These are phyloP conservation scores for Horisme vitalbata DNA, from an alignment of 2,888 invertebrate species.

Conservation along the genomic window DNA sequence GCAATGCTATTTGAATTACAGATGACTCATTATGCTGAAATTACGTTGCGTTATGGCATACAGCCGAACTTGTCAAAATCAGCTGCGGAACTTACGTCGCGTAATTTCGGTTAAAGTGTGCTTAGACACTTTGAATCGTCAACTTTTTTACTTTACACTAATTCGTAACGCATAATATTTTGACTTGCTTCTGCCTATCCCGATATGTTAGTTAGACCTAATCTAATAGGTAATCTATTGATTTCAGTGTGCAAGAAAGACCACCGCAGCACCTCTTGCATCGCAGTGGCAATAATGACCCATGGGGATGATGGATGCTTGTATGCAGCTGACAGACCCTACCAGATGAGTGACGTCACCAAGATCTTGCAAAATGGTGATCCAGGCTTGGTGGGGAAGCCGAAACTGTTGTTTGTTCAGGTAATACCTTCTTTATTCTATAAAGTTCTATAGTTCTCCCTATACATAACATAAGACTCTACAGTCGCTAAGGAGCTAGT, in stretches of 20 bases:
- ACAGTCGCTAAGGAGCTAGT: no score
- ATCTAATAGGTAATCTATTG: not conserved
- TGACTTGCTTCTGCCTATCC: no score
- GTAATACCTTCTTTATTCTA: conserved; percentile 8
- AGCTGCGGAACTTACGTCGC: no score
- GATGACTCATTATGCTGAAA: no score
- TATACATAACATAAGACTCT: not conserved
- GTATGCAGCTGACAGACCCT: conserved; percentile 22
- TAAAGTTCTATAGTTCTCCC: not conserved
- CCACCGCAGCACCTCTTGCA: conserved; percentile 55
- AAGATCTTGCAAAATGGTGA: conserved; percentile 15
- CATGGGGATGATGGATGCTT: conserved; percentile 11
- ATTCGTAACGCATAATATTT: no score
- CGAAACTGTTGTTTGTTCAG: conserved; percentile 31
- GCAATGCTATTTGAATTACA: no score
- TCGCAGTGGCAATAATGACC: conserved; percentile 52
- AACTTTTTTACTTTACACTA: no score
- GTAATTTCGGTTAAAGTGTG: no score
- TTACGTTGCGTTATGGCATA: no score
- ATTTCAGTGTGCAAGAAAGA: conserved; percentile 51
- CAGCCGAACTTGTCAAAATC: no score
- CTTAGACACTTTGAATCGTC: no score
- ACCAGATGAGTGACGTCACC: conserved; percentile 18
- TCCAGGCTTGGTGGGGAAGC: conserved; percentile 28
- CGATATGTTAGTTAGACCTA: no score